Conservation (phyloP, 2,113 vertebrate genomes). For the Sminthopsis crassicaudata region DNA sequence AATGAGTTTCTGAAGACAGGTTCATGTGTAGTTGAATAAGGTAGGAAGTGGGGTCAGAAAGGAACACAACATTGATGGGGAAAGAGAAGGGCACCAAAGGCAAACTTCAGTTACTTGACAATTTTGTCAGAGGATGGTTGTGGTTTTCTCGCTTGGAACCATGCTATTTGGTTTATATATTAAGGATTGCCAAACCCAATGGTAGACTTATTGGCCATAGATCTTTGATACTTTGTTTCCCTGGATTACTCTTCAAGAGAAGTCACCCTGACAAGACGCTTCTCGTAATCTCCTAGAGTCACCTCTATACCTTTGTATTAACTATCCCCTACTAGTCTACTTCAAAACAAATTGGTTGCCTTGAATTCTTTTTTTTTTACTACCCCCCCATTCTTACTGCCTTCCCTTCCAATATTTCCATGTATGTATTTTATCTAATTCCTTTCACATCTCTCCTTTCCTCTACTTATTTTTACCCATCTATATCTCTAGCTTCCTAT, state of each 20-base stretch:
- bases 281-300: background rate
- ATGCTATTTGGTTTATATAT: background rate
- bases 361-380: background rate
- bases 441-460: background rate
- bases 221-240: background rate
- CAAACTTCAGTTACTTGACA: background rate
- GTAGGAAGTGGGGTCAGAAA: background rate
- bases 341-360: background rate
- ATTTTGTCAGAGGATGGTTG: background rate
- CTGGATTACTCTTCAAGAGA: background rate
- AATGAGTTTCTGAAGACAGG: background rate
- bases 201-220: background rate
- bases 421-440: background rate
- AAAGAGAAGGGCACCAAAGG: background rate
- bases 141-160: background rate
- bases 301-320: background rate
- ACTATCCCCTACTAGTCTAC: background rate
- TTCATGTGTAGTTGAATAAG: background rate
- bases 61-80: background rate
- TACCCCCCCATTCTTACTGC: background rate
- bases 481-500: background rate
- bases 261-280: background rate
- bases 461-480: background rate
- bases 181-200: background rate
- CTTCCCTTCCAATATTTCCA: background rate